These are phyloP conservation scores for Drosophila bipectinata DNA, from an alignment of 1,140 invertebrate species.

Conservation along the genomic window DNA sequence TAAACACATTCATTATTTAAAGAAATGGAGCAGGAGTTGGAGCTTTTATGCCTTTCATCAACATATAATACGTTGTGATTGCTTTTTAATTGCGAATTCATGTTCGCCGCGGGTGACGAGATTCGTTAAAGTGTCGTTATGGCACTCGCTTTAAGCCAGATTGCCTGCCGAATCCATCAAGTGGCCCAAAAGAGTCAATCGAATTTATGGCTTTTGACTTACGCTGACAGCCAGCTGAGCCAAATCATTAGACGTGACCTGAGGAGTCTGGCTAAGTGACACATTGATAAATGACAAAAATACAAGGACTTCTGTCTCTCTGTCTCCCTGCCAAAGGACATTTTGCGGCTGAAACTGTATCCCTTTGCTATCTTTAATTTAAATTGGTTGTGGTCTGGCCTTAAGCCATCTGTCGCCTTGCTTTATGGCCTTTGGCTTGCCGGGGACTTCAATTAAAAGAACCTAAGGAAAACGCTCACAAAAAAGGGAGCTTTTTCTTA, in stretches of 20 bases:
- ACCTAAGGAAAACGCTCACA: background rate
- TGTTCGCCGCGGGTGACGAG: slow-evolving; percentile 13
- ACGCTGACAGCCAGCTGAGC: slow-evolving; percentile 41
- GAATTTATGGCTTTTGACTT: slow-evolving; percentile 32
- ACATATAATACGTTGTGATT: slow-evolving; percentile 38
- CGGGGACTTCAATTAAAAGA: slow-evolving; percentile 38
- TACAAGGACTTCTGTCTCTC: background rate
- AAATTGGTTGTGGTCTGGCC: slow-evolving; percentile 17
- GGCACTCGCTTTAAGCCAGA: slow-evolving; percentile 1
- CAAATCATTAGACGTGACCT: slow-evolving; percentile 50
- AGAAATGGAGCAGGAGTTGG: background rate
- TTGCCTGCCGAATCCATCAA: background rate
- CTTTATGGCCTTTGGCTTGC: slow-evolving; percentile 48
- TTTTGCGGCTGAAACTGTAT: slow-evolving; percentile 9
- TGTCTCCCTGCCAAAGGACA: slow-evolving; percentile 8
- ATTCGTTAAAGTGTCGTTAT: slow-evolving; percentile 27
- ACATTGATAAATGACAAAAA: slow-evolving; percentile 64
- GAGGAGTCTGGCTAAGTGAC: slow-evolving; percentile 60
- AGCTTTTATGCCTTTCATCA: background rate
- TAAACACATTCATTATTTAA: slow-evolving; percentile 26
- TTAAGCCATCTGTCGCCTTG: slow-evolving; percentile 42
- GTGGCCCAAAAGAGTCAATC: slow-evolving; percentile 18
- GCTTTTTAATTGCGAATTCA: slow-evolving; percentile 57
- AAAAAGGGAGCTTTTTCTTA: background rate
- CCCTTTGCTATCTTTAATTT: slow-evolving; percentile 25